Evolutionary conservation across 2,888 invertebrate species (phyloP), one percentile per base, ranked within the genome.

Genomic region (Meandrusa payeni): DNA sequence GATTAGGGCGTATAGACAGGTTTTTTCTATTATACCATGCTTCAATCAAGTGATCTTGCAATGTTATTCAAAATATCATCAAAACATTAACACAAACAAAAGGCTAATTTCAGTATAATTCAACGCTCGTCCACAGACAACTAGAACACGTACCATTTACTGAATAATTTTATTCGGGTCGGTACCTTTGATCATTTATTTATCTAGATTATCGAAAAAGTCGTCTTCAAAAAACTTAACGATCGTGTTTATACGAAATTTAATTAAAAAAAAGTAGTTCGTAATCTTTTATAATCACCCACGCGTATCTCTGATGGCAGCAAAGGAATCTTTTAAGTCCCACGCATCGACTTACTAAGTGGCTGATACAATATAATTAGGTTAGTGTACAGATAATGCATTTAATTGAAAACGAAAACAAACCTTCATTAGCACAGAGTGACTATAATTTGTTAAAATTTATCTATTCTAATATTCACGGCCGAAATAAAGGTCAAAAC

Each of bases 221-320:
- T 38, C 26, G 38, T 32, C 31, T 44, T 44, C 13, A 13, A 13
- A 28, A n/a, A 43, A 27, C n/a, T 44, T 11, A 38, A 44, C 44
- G 22, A 15, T 7, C 32, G n/a, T 38, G 32, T 44, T 37, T 15
- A 15, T 32, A 43, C 26, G 13, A 26, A 44, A 33, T 44, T 38
- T 38, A 38, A 38, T 44, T 38, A 44, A 38, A 38, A 44, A 41
- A 31, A 12, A 33, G 44, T 22, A 33, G 13, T 27, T 22, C 26
- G 26, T 43, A 38, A 33, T 38, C 27, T 44, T 38, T 44, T 33
- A 44, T 38, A 27, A 38, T 38, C 44, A 31, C 43, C 43, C 37
- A 38, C 37, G 43, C 20, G 31, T 43, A 37, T 43, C 29, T 37
- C 5, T 10, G 37, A 28, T 31, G 26, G 22, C 33, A 32, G 38